Evolutionary conservation across 37 sponge, comb jelly and placozoan species (phyloP).

Genomic region (Halisarca cf. caerulea): DNA sequence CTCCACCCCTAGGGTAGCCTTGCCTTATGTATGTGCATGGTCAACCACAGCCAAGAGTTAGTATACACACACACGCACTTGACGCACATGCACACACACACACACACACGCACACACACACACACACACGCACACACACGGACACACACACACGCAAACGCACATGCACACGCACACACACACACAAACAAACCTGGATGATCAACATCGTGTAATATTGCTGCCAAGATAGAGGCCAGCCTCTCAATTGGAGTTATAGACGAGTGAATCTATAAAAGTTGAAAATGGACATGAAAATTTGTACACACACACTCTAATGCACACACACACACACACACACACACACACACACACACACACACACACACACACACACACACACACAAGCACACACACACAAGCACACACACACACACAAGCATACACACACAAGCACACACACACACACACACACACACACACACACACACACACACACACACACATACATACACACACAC

Average conservation of each 20-base stretch:
- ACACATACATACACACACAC: slow-evolving; percentile 13
- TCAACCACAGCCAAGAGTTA: too few relatives aligned
- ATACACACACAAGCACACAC: background rate
- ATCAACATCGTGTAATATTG: slow-evolving; percentile 84
- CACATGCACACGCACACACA: too few relatives aligned
- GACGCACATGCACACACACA: too few relatives aligned
- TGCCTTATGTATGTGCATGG: too few relatives aligned
- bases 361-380: background rate
- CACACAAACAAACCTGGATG: slow-evolving; percentile 81
- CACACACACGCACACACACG: too few relatives aligned
- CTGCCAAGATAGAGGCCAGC: slow-evolving; percentile 72
- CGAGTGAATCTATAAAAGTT: background rate
- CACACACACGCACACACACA: too few relatives aligned
- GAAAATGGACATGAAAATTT: background rate
- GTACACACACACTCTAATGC: too few relatives aligned
- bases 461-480: background rate
- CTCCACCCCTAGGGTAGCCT: too few relatives aligned
- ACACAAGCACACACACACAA: background rate
- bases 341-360: background rate
- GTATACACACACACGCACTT: too few relatives aligned
- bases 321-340: background rate
- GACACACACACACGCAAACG: too few relatives aligned
- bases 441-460: background rate
- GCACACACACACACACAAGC: background rate
- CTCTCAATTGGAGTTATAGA: slow-evolving; percentile 55